Evolutionary conservation across 2,797 vertebrate genomes (phyloP), one percentile per base, ranked within the genome.

Genomic region (Sebastes cheni): DNA sequence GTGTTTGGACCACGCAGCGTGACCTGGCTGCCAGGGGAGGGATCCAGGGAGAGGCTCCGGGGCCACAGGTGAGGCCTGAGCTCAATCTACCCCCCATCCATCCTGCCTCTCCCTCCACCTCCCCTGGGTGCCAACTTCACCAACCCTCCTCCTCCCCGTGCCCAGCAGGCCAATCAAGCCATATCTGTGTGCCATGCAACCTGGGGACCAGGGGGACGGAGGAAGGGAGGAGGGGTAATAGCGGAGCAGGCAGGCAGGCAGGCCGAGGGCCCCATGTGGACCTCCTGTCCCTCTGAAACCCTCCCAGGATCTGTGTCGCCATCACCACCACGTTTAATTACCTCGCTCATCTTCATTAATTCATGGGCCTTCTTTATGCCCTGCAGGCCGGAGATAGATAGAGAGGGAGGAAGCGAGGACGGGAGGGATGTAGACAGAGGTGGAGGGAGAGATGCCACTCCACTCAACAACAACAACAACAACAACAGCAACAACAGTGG

Each of bases 151-250:
- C 87, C 89, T 87, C 88, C 86, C 88, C 67, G 60, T 95, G 95
- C 97, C 95, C 97, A 96, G 96, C 94, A 97, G 97, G 96, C 96
- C 96, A 98, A 98, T 98, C 97, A 97, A 96, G 95, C 95, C 92
- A 82, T 93, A 93, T 94, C 93, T 95, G 94, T 84, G 52, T 95
- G 95, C 96, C 95, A 91, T 81, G 95, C 95, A 96, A 96, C 96
- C 94, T 84, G 92, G 95, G 95, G 95, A 94, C 94, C 81, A 77
- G 68, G 73, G 88, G 85, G 84, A 83, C 36, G 1, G 81, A 80
- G 78, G 67, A 70, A 59, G 67, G 86, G 89, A 76, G 79, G 77
- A 74, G 77, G 77, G 82, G 64, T 84, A 75, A 88, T 77, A 42
- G 76, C 5, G 20, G 69, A 77, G 88, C 66, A 84, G 84, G 81